Conservation (phyloP, 1,140 invertebrate species). For the Bombus soroeensis region DNA sequence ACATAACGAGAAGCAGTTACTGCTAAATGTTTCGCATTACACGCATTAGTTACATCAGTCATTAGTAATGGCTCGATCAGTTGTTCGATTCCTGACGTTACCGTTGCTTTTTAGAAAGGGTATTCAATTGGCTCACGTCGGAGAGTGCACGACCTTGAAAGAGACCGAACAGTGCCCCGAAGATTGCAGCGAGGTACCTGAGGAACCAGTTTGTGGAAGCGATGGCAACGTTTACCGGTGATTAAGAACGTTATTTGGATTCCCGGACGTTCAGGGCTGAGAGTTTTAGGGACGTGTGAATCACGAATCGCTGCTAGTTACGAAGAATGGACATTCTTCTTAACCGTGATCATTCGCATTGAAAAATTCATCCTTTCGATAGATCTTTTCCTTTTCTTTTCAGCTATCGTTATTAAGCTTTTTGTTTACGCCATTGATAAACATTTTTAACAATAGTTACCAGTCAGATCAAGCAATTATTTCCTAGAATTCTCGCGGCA, state of each 20-base stretch:
- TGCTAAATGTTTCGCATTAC: not conserved
- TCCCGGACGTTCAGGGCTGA: slow-evolving; percentile 44
- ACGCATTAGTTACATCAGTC: not conserved
- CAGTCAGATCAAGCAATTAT: not conserved
- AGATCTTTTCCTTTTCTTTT: not conserved
- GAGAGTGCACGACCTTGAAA: slow-evolving; percentile 91
- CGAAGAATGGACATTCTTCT: not conserved
- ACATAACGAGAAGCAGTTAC: slow-evolving; percentile 6
- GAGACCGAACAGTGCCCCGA: slow-evolving; percentile 88
- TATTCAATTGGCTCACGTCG: slow-evolving; percentile 92
- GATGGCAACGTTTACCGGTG: slow-evolving; percentile 95
- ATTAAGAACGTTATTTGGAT: slow-evolving; percentile 67
- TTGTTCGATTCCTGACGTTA: slow-evolving; percentile 12
- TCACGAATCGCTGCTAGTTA: not conserved
- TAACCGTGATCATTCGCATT: not conserved
- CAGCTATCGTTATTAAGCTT: not conserved
- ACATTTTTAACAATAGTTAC: not conserved
- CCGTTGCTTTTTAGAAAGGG: slow-evolving; percentile 85
- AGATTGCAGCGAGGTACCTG: slow-evolving; percentile 87
- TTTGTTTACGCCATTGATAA: not conserved
- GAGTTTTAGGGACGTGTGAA: slow-evolving; percentile 43
- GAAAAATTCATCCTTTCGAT: not conserved
- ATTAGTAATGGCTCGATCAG: not conserved
- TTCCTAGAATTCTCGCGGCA: not conserved
- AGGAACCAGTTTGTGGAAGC: slow-evolving; percentile 93